A percentile compares a stretch with the other conserved stretches of the same genome.
Conservation (phyloP, 2,888 invertebrate species). For the Ophioninae sp. region DNA sequence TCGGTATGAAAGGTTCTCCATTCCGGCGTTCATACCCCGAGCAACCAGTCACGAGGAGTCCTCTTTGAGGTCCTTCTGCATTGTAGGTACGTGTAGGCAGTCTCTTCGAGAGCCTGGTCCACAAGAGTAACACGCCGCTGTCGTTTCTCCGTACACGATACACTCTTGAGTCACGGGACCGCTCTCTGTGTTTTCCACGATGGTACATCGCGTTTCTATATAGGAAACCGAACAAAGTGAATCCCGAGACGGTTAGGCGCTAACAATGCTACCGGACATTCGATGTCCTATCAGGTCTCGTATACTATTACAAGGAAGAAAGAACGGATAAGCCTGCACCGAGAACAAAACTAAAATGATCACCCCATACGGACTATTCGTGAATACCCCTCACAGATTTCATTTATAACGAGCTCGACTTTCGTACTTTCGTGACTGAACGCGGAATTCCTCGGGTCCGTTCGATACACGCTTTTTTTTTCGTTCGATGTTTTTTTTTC, state of each 20-base stretch:
- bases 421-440: conserved; percentile 1
- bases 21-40: conserved; percentile 50
- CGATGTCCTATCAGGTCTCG: conserved; percentile 57
- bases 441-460: neutral
- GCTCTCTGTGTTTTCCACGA: conserved; percentile 30
- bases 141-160: conserved; percentile 37
- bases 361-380: neutral
- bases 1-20: conserved; percentile 42
- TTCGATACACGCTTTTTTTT: neutral
- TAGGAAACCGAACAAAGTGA: conserved; percentile 72
- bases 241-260: conserved; percentile 65
- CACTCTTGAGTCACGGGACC: conserved; percentile 21
- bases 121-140: conserved; percentile 52
- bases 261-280: conserved; percentile 69
- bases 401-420: conserved; percentile 6
- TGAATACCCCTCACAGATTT: neutral
- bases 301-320: conserved; percentile 21
- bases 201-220: conserved; percentile 66
- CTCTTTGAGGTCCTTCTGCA: conserved; percentile 57
- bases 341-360: conserved; percentile 23
- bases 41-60: conserved; percentile 65
- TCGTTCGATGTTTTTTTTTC: too few relatives aligned
- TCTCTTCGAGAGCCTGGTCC: conserved; percentile 39
- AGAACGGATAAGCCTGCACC: conserved; percentile 2
- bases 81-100: conserved; percentile 52